Evolutionary conservation across 2,797 vertebrate species (phyloP).

Genomic region (Clarias pachynema): DNA sequence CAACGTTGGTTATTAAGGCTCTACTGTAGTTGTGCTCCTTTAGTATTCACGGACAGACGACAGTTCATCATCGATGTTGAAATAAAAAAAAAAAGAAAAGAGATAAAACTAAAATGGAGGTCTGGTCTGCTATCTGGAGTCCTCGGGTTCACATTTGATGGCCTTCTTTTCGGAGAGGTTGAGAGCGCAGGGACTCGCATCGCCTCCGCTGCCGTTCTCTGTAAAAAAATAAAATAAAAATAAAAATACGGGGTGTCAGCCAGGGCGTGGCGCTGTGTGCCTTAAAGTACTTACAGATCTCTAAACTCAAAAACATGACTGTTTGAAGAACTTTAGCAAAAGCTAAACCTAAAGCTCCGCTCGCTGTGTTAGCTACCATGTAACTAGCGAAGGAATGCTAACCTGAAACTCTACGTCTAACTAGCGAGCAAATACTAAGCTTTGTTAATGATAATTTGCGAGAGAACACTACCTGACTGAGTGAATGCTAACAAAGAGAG

Average conservation of each 20-base stretch:
- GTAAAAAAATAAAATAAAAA: constrained; percentile 3
- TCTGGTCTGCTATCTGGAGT: constrained; percentile 90
- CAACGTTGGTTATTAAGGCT: constrained; percentile 99
- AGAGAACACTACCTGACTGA: not conserved
- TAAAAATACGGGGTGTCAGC: not conserved
- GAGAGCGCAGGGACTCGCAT: constrained; percentile 81
- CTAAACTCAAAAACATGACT: not conserved
- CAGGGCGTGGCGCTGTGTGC: not conserved
- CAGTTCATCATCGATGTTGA: constrained; percentile 61
- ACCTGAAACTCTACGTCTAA: too few species aligned
- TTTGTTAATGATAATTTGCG: too few species aligned
- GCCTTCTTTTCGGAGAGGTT: constrained; percentile 88
- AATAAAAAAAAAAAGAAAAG: constrained; percentile 7
- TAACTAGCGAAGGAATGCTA: not conserved
- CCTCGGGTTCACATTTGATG: constrained; percentile 97
- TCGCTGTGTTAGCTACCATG: too few species aligned
- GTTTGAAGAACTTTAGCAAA: not conserved
- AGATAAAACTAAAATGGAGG: not conserved
- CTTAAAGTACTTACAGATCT: not conserved
- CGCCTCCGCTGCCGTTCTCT: constrained; percentile 84
- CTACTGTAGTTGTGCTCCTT: constrained; percentile 85
- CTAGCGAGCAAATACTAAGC: too few species aligned
- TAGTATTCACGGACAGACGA: constrained; percentile 77
- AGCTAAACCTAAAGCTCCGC: not conserved
- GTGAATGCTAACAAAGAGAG: not conserved